Conservation (phyloP, 2,888 invertebrate genomes). For the Heliothis peltigera region DNA sequence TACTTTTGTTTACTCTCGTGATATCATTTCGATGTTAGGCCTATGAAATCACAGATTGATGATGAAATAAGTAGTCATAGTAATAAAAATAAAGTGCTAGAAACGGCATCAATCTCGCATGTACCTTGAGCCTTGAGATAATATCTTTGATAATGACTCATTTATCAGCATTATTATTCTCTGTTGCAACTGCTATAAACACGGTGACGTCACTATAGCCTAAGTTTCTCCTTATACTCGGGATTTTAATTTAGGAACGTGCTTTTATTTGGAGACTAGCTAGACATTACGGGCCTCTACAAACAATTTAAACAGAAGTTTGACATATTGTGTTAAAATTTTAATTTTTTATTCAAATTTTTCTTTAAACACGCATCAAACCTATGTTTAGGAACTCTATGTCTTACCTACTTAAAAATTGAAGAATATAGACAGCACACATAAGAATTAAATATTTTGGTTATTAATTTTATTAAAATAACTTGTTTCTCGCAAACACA, state of each 20-base stretch:
- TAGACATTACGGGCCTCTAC: no score
- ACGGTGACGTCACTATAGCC: conserved; percentile 2
- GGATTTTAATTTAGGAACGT: no score
- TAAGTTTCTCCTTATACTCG: conserved; percentile 2
- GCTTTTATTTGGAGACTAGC: not conserved
- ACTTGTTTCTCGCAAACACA: no score
- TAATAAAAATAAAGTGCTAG: not conserved
- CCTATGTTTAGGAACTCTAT: no score
- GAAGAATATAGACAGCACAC: no score
- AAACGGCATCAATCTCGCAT: conserved; percentile 19
- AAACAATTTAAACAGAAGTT: no score
- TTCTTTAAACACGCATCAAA: no score
- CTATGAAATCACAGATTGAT: conserved; percentile 1
- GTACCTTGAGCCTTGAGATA: conserved; percentile 30
- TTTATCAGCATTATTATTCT: conserved; percentile 29
- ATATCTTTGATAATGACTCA: conserved; percentile 41
- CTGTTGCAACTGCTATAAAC: conserved; percentile 15
- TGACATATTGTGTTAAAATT: no score
- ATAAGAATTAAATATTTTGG: no score
- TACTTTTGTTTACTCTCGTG: not conserved
- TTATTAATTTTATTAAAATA: no score
- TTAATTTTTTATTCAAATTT: no score
- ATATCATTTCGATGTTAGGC: not conserved
- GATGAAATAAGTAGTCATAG: conserved; percentile 1
- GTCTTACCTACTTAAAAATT: no score